Percentiles rank a stretch among this genome's conserved stretches.
Evolutionary conservation across 2,888 invertebrate genomes (phyloP).

Genomic region (Mesoligia furuncula): DNA sequence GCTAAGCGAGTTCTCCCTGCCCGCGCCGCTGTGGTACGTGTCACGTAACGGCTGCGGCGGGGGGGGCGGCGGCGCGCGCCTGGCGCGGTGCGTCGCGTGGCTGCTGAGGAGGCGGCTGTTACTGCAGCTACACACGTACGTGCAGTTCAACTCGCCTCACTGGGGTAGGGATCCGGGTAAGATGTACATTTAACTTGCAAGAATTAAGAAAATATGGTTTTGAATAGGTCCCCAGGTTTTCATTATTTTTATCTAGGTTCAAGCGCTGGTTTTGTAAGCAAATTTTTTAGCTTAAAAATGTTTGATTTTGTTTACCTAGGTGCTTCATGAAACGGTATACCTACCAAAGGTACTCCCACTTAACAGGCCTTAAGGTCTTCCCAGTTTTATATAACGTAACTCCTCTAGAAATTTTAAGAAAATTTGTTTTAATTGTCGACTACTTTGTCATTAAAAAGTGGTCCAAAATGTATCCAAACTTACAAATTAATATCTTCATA

Average conservation of each 20-base stretch:
- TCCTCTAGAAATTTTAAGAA: background rate
- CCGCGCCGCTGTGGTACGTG: slow-evolving; percentile 90
- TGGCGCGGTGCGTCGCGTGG: slow-evolving; percentile 98
- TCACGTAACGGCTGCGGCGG: slow-evolving; percentile 81
- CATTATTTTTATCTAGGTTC: background rate
- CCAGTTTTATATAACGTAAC: background rate
- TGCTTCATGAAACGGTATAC: no score
- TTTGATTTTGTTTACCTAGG: no score
- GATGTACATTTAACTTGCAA: background rate
- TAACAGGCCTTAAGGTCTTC: no score
- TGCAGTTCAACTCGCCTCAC: slow-evolving; percentile 93
- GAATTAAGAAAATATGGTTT: background rate
- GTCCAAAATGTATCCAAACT: background rate
- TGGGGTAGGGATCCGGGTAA: slow-evolving; percentile 84
- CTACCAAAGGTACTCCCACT: no score
- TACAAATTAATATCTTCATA: background rate
- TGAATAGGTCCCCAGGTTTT: background rate
- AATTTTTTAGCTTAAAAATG: background rate
- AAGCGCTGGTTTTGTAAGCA: background rate
- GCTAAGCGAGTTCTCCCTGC: slow-evolving; percentile 89
- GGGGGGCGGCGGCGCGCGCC: slow-evolving; percentile 83
- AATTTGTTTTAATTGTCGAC: background rate
- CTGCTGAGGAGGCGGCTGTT: slow-evolving; percentile 96
- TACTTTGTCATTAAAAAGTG: background rate
- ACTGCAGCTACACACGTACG: slow-evolving; percentile 97